Percentiles rank a stretch among this genome's conserved stretches.
phyloP scores from a whole-genome alignment of 37 sponge, comb jelly and placozoan genomes.

The Diacarnus erythraeanus region DNA sequence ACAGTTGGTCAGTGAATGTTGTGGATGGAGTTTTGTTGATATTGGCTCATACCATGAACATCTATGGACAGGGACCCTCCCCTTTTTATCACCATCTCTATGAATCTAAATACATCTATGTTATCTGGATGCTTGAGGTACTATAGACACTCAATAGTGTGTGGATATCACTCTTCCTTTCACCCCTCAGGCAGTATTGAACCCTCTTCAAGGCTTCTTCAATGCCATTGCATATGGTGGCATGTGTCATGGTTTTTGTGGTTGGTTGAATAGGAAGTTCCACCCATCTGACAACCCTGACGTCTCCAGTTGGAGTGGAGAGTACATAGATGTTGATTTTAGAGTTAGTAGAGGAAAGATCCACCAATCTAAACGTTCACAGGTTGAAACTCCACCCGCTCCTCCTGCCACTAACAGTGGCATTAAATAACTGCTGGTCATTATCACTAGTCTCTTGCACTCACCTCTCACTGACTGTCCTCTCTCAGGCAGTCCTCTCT shows the following conservation, averaged over 20 bases:
- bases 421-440: no score
- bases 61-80: background rate
- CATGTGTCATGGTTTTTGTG: background rate
- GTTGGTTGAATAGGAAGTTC: slow-evolving; percentile 5
- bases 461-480: background rate
- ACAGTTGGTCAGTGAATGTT: slow-evolving; percentile 50
- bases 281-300: background rate
- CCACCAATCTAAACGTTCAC: slow-evolving; percentile 21
- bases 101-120: slow-evolving; percentile 47
- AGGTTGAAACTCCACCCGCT: background rate
- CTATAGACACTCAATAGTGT: background rate
- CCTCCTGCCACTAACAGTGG: background rate
- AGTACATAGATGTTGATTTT: slow-evolving; percentile 64
- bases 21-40: slow-evolving; percentile 42
- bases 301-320: slow-evolving; percentile 56
- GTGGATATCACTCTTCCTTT: background rate
- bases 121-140: slow-evolving; percentile 53
- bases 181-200: slow-evolving; percentile 32
- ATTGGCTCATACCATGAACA: slow-evolving; percentile 10
- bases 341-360: slow-evolving; percentile 45
- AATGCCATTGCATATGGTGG: slow-evolving; percentile 59
- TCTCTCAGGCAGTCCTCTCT: no score
- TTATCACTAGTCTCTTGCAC: background rate
- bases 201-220: slow-evolving; percentile 59
- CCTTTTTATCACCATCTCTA: slow-evolving; percentile 19